These are phyloP conservation scores for Mimachlamys varia DNA, from an alignment of 2,888 invertebrate genomes.

Conservation along the genomic window DNA sequence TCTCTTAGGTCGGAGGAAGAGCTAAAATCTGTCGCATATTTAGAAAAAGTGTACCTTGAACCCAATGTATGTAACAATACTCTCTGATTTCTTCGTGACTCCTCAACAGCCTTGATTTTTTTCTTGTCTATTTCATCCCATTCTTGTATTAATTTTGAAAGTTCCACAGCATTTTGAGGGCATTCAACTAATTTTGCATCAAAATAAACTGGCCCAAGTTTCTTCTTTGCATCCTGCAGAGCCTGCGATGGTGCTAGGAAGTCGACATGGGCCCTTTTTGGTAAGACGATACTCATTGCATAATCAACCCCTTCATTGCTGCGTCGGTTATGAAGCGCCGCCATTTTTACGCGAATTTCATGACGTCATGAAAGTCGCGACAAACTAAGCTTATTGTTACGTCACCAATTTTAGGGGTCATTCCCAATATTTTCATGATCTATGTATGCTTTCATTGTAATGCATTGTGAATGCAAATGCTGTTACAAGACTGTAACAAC, in stretches of 20 bases:
- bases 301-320: neutral
- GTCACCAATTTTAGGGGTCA: neutral
- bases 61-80: slow-evolving; percentile 54
- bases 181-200: slow-evolving; percentile 66
- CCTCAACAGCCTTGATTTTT: slow-evolving; percentile 55
- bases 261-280: neutral
- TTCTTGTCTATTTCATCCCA: slow-evolving; percentile 66
- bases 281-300: slow-evolving; percentile 46
- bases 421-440: too few species aligned
- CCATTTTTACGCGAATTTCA: neutral
- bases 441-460: too few species aligned
- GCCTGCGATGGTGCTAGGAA: slow-evolving; percentile 62
- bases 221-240: slow-evolving; percentile 63
- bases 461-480: too few species aligned
- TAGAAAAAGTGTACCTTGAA: slow-evolving; percentile 47
- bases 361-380: neutral
- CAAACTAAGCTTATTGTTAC: neutral
- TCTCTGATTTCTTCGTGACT: slow-evolving; percentile 58
- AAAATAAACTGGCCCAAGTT: slow-evolving; percentile 64
- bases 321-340: neutral
- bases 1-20: slow-evolving; percentile 47
- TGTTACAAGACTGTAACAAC: too few species aligned
- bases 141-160: slow-evolving; percentile 60
- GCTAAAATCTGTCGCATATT: neutral
- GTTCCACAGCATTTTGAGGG: slow-evolving; percentile 67